phyloP scores from a whole-genome alignment of 2,113 vertebrate genomes.

The Oncorhynchus masou region DNA sequence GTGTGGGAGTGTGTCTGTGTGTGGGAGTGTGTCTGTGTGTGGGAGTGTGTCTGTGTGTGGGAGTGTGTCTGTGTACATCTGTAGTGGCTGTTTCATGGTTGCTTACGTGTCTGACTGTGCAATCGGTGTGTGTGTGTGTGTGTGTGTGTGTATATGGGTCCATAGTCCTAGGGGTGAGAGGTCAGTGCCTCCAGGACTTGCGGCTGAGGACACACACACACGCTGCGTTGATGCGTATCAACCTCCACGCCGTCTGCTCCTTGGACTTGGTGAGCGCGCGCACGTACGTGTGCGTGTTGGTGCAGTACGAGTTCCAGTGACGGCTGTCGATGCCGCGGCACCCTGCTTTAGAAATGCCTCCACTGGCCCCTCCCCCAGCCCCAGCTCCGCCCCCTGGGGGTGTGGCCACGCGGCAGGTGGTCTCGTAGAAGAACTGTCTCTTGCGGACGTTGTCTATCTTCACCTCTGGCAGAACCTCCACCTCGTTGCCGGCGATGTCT shows the following conservation, averaged over 20 bases:
- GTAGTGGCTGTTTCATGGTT: no score
- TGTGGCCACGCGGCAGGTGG: conserved; percentile 83
- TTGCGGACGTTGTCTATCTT: conserved; percentile 90
- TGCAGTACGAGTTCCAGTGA: conserved; percentile 98
- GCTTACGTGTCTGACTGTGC: no score
- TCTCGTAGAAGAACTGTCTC: conserved; percentile 96
- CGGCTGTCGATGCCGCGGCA: conserved; percentile 92
- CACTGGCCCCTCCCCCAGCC: conserved; percentile 33
- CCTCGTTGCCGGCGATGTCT: conserved; percentile 91
- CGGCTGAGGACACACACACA: conserved; percentile 96
- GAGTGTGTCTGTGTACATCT: no score
- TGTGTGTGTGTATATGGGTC: no score
- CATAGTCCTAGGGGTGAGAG: conserved; percentile 18
- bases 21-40: no score
- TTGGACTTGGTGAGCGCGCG: conserved; percentile 87
- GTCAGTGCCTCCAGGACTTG: conserved; percentile 83
- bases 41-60: no score
- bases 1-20: no score
- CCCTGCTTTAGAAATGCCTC: conserved; percentile 64
- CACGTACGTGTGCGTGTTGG: conserved; percentile 95
- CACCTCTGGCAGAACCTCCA: conserved; percentile 88
- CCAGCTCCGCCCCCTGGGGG: not conserved
- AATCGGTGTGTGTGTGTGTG: no score
- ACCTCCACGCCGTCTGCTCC: conserved; percentile 90
- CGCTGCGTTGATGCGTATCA: conserved; percentile 92